phyloP scores from a whole-genome alignment of 2,888 invertebrate genomes.

The Sesamia inferens region DNA sequence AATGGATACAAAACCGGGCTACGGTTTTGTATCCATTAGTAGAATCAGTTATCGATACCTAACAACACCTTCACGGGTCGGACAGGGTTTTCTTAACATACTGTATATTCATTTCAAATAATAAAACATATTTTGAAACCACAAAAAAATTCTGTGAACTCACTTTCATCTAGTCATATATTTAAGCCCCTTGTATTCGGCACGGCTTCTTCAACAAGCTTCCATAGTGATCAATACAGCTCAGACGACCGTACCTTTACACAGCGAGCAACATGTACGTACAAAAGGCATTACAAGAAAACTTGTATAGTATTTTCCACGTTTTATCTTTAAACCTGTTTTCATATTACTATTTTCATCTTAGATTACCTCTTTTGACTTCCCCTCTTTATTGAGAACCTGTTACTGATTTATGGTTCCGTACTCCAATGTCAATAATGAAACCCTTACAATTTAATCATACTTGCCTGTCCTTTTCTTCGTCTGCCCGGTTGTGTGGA shows the following conservation, averaged over 20 bases:
- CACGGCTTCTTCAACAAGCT: neutral
- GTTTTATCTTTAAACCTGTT: neutral
- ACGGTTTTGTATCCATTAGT: no score
- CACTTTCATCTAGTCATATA: conserved; percentile 7
- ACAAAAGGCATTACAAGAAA: neutral
- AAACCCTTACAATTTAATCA: neutral
- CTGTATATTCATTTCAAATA: no score
- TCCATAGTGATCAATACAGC: no score
- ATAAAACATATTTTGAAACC: neutral
- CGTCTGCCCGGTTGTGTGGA: neutral
- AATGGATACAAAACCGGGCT: no score
- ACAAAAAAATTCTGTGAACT: neutral
- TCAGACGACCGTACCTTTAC: no score
- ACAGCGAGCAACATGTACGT: no score
- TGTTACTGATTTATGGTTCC: neutral
- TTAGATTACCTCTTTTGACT: neutral
- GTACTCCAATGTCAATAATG: neutral
- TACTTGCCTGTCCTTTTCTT: no score
- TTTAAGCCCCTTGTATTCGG: neutral
- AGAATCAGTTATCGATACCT: no score
- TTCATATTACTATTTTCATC: no score
- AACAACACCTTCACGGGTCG: no score
- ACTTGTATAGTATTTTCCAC: neutral
- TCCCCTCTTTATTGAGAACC: no score
- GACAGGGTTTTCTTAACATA: no score